These are phyloP conservation scores for Limosa lapponica DNA, from an alignment of 2,797 vertebrate genomes.

Conservation along the genomic window DNA sequence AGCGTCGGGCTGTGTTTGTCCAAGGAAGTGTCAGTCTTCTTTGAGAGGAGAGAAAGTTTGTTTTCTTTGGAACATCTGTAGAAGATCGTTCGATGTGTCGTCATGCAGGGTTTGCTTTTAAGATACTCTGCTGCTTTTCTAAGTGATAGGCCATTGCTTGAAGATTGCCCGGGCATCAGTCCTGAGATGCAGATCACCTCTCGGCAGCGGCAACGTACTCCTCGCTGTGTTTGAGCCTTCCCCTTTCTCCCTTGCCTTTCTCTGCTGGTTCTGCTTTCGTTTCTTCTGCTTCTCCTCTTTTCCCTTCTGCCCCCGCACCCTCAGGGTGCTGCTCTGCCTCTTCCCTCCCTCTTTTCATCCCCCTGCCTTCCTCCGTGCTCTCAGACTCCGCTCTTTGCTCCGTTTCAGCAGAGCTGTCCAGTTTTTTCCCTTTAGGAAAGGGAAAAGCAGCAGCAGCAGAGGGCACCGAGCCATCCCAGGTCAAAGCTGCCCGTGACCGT, in stretches of 20 bases:
- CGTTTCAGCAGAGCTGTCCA: neutral
- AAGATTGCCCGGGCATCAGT: neutral
- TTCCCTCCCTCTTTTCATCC: neutral
- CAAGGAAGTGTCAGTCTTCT: neutral
- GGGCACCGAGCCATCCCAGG: too few relatives aligned
- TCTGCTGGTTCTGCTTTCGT: neutral
- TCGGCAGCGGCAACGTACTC: neutral
- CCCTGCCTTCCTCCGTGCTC: neutral
- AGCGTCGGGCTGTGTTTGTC: neutral
- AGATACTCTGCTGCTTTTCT: neutral
- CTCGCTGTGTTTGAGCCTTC: neutral
- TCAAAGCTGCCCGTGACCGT: neutral
- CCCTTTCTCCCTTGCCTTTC: neutral
- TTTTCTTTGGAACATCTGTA: neutral
- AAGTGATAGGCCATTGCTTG: neutral
- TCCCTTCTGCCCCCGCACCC: neutral
- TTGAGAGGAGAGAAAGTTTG: neutral
- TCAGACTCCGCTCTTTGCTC: neutral
- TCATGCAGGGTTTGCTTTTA: neutral
- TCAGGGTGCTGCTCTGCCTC: neutral
- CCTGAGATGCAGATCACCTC: neutral
- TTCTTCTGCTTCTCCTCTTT: neutral
- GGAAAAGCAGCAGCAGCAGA: neutral
- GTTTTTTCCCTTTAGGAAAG: accelerated
- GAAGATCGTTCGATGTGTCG: accelerated